Percentiles rank a stretch among this genome's conserved stretches.
phyloP scores from a whole-genome alignment of 2,888 invertebrate genomes.

The Spatulosminthurus flaviceps region DNA sequence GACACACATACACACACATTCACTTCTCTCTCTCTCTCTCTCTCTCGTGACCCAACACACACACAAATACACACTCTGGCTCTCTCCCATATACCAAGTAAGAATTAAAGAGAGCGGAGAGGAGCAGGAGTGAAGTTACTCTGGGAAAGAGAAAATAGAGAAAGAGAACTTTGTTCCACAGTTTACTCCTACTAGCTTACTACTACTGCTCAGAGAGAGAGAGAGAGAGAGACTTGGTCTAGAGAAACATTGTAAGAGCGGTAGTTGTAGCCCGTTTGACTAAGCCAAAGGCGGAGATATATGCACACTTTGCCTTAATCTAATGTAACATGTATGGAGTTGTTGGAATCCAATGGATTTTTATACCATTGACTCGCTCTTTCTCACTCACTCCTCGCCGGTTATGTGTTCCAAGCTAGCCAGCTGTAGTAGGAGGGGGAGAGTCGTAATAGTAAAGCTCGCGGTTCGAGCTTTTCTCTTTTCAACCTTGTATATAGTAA shows the following conservation, averaged over 20 bases:
- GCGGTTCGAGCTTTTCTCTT: too few species aligned
- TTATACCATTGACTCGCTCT: constrained; percentile 38
- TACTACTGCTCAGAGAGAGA: neutral
- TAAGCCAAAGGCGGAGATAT: constrained; percentile 12
- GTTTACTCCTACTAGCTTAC: neutral
- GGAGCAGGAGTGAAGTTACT: too few species aligned
- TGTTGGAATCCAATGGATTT: constrained; percentile 29
- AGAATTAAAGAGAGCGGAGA: constrained; percentile 8
- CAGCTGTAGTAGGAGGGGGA: too few species aligned
- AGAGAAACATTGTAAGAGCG: neutral
- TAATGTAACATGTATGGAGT: constrained; percentile 35
- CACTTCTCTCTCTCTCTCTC: neutral
- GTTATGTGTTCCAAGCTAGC: neutral
- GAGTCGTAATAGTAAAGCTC: too few species aligned
- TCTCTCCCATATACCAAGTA: neutral
- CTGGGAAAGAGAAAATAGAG: constrained; percentile 16
- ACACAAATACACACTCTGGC: constrained; percentile 5
- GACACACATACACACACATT: constrained; percentile 13
- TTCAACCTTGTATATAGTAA: too few species aligned
- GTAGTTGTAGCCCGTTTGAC: neutral
- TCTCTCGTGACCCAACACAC: neutral
- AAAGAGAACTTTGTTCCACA: neutral
- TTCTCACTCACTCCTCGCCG: neutral
- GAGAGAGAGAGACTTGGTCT: neutral
- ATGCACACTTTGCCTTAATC: constrained; percentile 34